A percentile compares a stretch with the other conserved stretches of the same genome.
phyloP scores from a whole-genome alignment of 2,113 vertebrate species.

The Clarias batrachus region DNA sequence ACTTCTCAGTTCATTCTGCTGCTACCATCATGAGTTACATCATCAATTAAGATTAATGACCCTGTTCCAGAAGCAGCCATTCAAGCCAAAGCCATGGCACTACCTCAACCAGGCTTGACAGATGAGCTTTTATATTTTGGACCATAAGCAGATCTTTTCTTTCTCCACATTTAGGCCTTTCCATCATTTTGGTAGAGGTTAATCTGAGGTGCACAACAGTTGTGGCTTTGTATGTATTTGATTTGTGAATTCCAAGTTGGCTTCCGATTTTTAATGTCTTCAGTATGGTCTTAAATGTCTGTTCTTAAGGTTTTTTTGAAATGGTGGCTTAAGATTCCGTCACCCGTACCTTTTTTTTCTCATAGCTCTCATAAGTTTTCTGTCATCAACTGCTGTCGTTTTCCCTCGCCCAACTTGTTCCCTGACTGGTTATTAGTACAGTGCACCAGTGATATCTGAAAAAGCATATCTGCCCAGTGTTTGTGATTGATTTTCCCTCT shows the following conservation, averaged over 20 bases:
- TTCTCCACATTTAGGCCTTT: not conserved
- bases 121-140: not conserved
- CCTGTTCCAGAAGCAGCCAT: not conserved
- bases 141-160: not conserved
- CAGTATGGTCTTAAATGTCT: not conserved
- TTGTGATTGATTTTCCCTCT: not conserved
- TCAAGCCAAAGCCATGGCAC: not conserved
- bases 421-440: not conserved
- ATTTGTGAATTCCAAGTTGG: not conserved
- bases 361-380: not conserved
- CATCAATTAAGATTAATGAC: not conserved
- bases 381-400: not conserved
- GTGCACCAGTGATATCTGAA: not conserved
- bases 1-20: not conserved
- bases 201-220: not conserved
- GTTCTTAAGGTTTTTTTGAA: not conserved
- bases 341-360: not conserved
- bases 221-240: not conserved
- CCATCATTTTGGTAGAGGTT: not conserved
- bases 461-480: not conserved
- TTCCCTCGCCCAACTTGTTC: not conserved
- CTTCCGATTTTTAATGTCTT: not conserved
- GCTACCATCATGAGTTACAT: too few relatives aligned
- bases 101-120: not conserved
- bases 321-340: not conserved